Conservation (phyloP, 2,888 invertebrate species). For the Hirtodrosophila cameraria region DNA sequence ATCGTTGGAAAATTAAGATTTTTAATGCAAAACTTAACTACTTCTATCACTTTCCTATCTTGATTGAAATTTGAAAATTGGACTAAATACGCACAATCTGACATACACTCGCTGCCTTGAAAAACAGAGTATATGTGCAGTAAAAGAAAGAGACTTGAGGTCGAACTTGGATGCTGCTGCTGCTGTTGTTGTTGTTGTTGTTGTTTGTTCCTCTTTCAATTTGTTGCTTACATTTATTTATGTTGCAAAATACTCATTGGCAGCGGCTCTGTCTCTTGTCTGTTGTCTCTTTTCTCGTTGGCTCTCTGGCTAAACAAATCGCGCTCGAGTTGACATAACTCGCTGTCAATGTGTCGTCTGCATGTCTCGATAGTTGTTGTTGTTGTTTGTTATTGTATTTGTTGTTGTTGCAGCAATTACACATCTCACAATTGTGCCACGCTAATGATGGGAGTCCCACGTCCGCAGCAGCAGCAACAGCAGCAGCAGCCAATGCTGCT, state of each 20-base stretch:
- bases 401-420: constrained; percentile 75
- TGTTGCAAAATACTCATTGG: constrained; percentile 72
- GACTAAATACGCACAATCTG: too few relatives aligned
- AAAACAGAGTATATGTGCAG: constrained; percentile 6
- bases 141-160: constrained; percentile 2
- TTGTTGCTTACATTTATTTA: constrained; percentile 71
- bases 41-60: too few relatives aligned
- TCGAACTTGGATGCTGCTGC: constrained; percentile 7
- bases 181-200: too few relatives aligned
- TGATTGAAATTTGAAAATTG: too few relatives aligned
- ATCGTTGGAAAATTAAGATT: too few relatives aligned
- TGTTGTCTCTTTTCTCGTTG: too few relatives aligned
- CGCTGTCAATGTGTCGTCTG: constrained; percentile 79
- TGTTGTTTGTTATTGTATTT: constrained; percentile 42
- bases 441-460: constrained; percentile 81
- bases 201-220: constrained; percentile 70
- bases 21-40: too few relatives aligned
- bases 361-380: constrained; percentile 71
- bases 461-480: constrained; percentile 24
- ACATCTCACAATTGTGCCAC: constrained; percentile 79
- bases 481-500: constrained; percentile 49
- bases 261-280: too few relatives aligned
- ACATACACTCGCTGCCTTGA: not conserved
- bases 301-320: constrained; percentile 68
- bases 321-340: constrained; percentile 77